These are phyloP conservation scores for Ectropis grisescens DNA, from an alignment of 1,140 invertebrate genomes.

Conservation along the genomic window DNA sequence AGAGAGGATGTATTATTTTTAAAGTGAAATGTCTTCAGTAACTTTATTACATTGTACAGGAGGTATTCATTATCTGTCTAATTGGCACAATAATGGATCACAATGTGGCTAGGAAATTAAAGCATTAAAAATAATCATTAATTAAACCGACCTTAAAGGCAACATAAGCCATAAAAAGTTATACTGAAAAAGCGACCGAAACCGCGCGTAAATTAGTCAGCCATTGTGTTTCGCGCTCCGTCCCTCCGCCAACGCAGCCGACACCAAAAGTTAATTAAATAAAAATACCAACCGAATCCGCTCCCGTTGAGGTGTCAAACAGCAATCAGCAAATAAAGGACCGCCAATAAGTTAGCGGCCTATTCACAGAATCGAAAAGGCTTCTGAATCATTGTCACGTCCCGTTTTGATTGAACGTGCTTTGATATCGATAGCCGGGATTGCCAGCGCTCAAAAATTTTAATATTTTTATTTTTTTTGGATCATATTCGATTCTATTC, in stretches of 20 bases:
- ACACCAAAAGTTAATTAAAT: constrained; percentile 60
- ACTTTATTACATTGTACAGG: too few relatives aligned
- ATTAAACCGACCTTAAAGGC: constrained; percentile 3
- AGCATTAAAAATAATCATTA: too few relatives aligned
- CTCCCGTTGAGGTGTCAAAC: constrained; percentile 50
- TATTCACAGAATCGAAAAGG: constrained; percentile 58
- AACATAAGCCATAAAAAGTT: constrained; percentile 16
- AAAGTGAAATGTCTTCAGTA: too few relatives aligned
- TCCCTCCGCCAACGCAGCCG: constrained; percentile 26
- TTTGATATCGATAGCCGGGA: constrained; percentile 63
- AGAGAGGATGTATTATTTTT: too few relatives aligned
- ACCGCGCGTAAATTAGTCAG: constrained; percentile 49
- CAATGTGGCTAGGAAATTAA: too few relatives aligned
- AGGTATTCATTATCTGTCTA: too few relatives aligned
- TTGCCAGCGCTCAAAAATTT: constrained; percentile 56
- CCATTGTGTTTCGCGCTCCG: constrained; percentile 34
- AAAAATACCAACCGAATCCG: constrained; percentile 49
- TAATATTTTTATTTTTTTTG: constrained; percentile 61
- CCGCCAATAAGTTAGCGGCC: constrained; percentile 60
- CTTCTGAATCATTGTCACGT: constrained; percentile 63
- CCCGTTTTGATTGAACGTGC: constrained; percentile 66
- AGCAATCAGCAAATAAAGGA: constrained; percentile 63
- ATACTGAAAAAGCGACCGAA: constrained; percentile 26
- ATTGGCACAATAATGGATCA: too few relatives aligned
- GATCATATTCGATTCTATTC: constrained; percentile 57